Evolutionary conservation across 1,140 invertebrate species (phyloP).

Genomic region (Paraescarpia echinospica): DNA sequence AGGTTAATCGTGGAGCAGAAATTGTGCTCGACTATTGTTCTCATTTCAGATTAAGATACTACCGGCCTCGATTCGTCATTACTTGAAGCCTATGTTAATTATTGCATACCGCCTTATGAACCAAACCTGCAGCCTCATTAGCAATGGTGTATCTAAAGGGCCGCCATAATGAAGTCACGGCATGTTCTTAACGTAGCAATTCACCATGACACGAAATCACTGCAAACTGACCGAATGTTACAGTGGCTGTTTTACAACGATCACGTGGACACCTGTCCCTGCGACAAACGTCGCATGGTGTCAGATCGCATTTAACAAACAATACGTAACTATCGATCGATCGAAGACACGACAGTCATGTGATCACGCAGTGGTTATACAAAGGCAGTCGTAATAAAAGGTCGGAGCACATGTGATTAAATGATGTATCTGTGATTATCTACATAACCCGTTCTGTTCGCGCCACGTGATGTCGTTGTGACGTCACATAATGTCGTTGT

Average conservation of each 20-base stretch:
- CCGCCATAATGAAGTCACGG: background rate
- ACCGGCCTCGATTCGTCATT: too few relatives aligned
- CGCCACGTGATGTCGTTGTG: background rate
- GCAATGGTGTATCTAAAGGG: too few relatives aligned
- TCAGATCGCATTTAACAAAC: background rate
- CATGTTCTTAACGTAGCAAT: background rate
- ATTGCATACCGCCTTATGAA: too few relatives aligned
- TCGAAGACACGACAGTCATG: background rate
- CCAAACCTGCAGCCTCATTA: too few relatives aligned
- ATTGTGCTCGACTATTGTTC: too few relatives aligned
- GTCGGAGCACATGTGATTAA: background rate
- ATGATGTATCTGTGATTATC: background rate
- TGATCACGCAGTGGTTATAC: background rate
- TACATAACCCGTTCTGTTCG: background rate
- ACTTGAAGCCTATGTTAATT: too few relatives aligned
- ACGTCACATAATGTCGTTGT: too few relatives aligned
- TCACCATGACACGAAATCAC: background rate
- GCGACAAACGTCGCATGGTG: background rate
- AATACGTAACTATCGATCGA: background rate
- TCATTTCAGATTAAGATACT: too few relatives aligned
- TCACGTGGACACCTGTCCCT: background rate
- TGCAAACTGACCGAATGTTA: background rate
- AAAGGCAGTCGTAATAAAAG: too few relatives aligned
- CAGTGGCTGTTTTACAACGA: background rate
- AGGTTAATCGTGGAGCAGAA: too few relatives aligned